Conservation (phyloP, 1,140 invertebrate genomes). For the Ips nitidus region DNA sequence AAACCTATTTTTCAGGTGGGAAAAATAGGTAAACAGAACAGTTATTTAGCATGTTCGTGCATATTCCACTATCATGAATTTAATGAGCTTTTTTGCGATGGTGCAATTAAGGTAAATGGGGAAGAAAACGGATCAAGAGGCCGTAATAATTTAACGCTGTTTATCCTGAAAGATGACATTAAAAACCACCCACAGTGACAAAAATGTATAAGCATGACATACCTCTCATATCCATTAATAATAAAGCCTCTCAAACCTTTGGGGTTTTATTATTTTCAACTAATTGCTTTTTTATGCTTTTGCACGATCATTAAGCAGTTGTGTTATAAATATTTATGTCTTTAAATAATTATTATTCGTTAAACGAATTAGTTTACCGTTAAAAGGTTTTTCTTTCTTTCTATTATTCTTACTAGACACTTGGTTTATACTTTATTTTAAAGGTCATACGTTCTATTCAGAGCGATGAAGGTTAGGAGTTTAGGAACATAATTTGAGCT, state of each 20-base stretch:
- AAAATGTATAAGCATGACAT: too few relatives aligned
- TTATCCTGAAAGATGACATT: background rate
- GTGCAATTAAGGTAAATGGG: background rate
- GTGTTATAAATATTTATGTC: too few relatives aligned
- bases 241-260: background rate
- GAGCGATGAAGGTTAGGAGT: too few relatives aligned
- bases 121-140: background rate
- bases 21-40: conserved; percentile 10
- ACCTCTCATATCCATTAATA: background rate
- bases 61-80: conserved; percentile 25
- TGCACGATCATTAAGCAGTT: background rate
- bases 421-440: too few relatives aligned
- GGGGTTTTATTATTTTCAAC: background rate
- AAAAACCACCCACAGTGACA: background rate
- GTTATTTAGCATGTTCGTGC: conserved; percentile 18
- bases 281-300: conserved; percentile 5
- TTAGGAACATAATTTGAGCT: too few relatives aligned
- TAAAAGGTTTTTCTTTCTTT: too few relatives aligned
- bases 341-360: too few relatives aligned
- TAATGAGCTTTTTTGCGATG: background rate
- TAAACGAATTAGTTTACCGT: too few relatives aligned
- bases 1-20: background rate
- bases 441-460: too few relatives aligned
- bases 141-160: background rate
- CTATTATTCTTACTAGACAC: too few relatives aligned